These are phyloP conservation scores for Drosophila watanabei DNA, from an alignment of 1,140 invertebrate species.

Conservation along the genomic window DNA sequence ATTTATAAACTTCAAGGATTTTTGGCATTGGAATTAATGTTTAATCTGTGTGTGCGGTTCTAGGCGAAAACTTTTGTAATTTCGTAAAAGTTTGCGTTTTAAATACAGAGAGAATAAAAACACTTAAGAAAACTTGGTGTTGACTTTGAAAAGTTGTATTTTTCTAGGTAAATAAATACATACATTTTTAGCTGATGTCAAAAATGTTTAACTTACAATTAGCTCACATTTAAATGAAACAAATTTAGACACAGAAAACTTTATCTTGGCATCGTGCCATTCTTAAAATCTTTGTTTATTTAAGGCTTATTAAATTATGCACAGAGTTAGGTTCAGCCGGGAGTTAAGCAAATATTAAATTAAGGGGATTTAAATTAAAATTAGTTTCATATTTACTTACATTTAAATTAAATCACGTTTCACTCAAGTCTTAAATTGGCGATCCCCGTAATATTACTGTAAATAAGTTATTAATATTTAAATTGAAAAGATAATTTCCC, in stretches of 20 bases:
- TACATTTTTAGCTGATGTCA: not conserved
- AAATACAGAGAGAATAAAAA: not conserved
- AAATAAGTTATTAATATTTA: not conserved
- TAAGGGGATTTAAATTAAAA: not conserved
- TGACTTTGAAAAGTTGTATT: not conserved
- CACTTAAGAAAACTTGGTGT: not conserved
- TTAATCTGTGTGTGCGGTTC: constrained; percentile 38
- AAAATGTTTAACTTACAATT: not conserved
- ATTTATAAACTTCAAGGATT: constrained; percentile 16
- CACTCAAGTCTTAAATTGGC: not conserved
- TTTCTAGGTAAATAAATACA: not conserved
- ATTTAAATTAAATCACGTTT: not conserved
- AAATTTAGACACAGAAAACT: no score
- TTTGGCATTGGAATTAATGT: constrained; percentile 39
- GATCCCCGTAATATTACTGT: not conserved
- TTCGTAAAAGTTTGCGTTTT: constrained; percentile 33
- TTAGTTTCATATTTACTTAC: not conserved
- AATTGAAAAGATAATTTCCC: not conserved
- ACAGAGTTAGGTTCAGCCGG: not conserved
- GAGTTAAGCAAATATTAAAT: not conserved
- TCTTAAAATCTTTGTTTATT: no score
- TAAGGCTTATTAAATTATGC: not conserved
- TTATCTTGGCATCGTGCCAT: no score
- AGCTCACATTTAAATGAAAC: no score
- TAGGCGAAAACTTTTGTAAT: constrained; percentile 29